Evolutionary conservation across 2,113 vertebrate species (phyloP).

Genomic region (Platysternon megacephalum): DNA sequence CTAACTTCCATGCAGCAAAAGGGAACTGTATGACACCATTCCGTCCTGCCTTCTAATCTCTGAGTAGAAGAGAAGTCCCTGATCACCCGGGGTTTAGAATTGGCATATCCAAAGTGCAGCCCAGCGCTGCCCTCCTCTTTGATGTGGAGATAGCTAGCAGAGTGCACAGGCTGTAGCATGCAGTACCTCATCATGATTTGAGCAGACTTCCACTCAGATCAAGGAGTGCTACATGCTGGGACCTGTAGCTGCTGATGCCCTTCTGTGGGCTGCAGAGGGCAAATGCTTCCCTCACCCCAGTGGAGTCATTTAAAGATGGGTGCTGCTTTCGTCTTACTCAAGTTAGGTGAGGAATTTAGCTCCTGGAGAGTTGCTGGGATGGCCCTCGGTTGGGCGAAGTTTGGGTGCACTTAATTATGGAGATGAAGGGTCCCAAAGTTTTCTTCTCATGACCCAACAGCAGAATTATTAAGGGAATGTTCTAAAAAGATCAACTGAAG

Average conservation of each 20-base stretch:
- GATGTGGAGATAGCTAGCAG: neutral
- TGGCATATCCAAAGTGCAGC: neutral
- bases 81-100: neutral
- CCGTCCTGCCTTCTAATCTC: neutral
- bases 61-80: neutral
- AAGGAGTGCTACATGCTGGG: neutral
- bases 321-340: neutral
- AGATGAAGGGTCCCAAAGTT: neutral
- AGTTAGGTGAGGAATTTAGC: conserved; percentile 28
- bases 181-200: neutral
- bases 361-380: neutral
- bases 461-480: neutral
- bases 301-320: neutral
- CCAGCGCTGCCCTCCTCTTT: neutral
- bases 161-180: neutral
- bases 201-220: neutral
- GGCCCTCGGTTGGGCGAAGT: neutral
- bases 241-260: neutral
- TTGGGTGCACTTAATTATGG: neutral
- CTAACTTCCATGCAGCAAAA: conserved; percentile 53
- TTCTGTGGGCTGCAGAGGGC: neutral
- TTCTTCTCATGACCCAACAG: neutral
- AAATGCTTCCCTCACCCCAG: neutral
- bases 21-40: conserved; percentile 46
- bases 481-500: conserved; percentile 17